These are phyloP conservation scores for Eutrigla gurnardus DNA, from an alignment of 2,797 vertebrate species.

Conservation along the genomic window DNA sequence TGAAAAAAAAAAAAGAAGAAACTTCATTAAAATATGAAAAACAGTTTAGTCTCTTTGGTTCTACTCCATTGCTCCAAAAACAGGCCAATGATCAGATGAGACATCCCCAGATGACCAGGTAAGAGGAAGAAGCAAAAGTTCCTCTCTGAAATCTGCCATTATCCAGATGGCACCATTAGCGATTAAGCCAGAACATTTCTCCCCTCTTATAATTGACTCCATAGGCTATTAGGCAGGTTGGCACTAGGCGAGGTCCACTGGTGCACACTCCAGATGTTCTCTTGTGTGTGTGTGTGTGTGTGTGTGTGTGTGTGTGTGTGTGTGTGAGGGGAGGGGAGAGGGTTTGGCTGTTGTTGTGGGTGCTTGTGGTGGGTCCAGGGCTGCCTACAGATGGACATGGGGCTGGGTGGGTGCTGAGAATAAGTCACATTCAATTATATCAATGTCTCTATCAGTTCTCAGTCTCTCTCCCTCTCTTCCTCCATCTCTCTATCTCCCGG, in stretches of 20 bases:
- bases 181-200: conserved; percentile 87
- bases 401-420: conserved; percentile 78
- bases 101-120: conserved; percentile 86
- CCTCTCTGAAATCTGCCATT: conserved; percentile 85
- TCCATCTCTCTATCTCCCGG: conserved; percentile 56
- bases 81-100: conserved; percentile 78
- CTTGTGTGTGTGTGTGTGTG: conserved; percentile 40
- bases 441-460: conserved; percentile 83
- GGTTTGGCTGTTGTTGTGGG: conserved; percentile 68
- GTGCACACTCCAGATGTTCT: conserved; percentile 88
- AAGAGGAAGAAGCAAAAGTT: conserved; percentile 85
- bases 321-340: conserved; percentile 35
- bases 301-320: conserved; percentile 31
- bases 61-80: conserved; percentile 79
- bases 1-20: conserved; percentile 50
- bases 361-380: conserved; percentile 74
- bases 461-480: conserved; percentile 43
- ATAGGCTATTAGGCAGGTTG: conserved; percentile 91
- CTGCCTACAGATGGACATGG: conserved; percentile 83
- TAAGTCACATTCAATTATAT: conserved; percentile 88
- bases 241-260: conserved; percentile 84
- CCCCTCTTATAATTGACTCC: conserved; percentile 89
- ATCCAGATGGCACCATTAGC: conserved; percentile 90
- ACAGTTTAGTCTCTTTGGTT: conserved; percentile 80
- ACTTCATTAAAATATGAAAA: conserved; percentile 82